Evolutionary conservation across 2,888 invertebrate genomes (phyloP), one percentile per base, ranked within the genome.

Genomic region (Oasisia sp.): DNA sequence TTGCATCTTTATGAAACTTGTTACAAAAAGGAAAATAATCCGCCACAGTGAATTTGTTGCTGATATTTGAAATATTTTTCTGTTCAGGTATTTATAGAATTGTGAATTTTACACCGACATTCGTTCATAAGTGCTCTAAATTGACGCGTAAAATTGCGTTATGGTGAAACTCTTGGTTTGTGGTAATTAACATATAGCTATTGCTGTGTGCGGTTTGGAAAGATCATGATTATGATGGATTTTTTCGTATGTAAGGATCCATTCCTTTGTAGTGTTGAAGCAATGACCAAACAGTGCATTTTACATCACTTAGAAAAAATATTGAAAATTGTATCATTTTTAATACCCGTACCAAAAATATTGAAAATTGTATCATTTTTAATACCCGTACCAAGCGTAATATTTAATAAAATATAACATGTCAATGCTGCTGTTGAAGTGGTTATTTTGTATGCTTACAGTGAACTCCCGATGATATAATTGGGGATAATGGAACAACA

Each of bases 391-490:
- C 27, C 19, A 27, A 74, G 38, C 4, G 27, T 74, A 74, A 74
- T 74, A 74, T 74, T 74, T 74, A 74, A 74, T 74, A 74, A 74
- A 74, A 74, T 74, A 74, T 74, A 4, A 74, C 74, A 74, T 74
- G 74, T 74, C 27, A 5, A 74, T 74, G 19, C 4, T 5, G 27
- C 74, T 74, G 5, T 74, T 27, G 74, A 74, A 74, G 74, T 74
- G 19, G 27, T 74, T 19, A 27, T 38, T 38, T 38, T 38, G 27
- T 74, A 74, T n/a, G n/a, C 74, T 74, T 27, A 56, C 38, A 38
- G 38, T 38, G 50, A 1, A 14, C 50, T 50, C 14, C 9, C 9
- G 12, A 1, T 2, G 50, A 14, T 50, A 50, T 9, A 50, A 50
- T 50, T 50, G 5, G 9, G 9, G 9, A 38, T 38, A 38, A 38